phyloP scores from a whole-genome alignment of 2,797 vertebrate genomes.

The Aldrovandia affinis region DNA sequence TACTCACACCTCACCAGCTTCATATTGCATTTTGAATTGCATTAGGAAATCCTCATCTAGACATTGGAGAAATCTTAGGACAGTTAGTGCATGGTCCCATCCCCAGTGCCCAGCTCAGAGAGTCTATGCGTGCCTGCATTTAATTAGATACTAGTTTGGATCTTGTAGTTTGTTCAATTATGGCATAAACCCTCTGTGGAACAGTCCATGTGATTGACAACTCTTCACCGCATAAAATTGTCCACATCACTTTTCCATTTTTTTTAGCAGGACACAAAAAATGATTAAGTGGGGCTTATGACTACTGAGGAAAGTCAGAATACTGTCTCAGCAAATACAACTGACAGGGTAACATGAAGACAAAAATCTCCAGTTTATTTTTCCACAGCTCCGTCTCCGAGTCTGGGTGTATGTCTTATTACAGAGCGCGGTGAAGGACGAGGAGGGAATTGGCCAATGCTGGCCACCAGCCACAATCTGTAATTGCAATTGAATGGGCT shows the following conservation, averaged over 20 bases:
- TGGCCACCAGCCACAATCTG: neutral
- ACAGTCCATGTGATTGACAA: neutral
- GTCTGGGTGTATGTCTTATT: neutral
- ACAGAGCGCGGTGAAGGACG: neutral
- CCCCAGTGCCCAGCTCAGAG: conserved; percentile 64
- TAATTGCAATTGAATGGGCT: conserved; percentile 15
- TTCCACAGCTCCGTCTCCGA: neutral
- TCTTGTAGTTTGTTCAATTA: conserved; percentile 1
- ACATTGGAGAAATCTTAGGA: conserved; percentile 53
- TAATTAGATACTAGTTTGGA: conserved; percentile 36
- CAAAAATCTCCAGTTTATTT: neutral
- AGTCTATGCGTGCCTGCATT: too few species aligned
- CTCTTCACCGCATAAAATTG: neutral
- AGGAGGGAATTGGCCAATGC: neutral
- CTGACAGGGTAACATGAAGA: conserved; percentile 11
- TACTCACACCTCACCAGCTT: conserved; percentile 72
- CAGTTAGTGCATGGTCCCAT: conserved; percentile 35
- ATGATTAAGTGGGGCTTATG: neutral
- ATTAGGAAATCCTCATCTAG: conserved; percentile 71
- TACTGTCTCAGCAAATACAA: conserved; percentile 7
- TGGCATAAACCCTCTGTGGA: neutral
- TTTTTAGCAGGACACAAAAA: conserved; percentile 3
- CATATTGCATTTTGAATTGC: conserved; percentile 73
- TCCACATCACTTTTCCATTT: neutral
- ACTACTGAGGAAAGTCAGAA: neutral